phyloP scores from a whole-genome alignment of 2,797 vertebrate species.

The Esox masquinongy region DNA sequence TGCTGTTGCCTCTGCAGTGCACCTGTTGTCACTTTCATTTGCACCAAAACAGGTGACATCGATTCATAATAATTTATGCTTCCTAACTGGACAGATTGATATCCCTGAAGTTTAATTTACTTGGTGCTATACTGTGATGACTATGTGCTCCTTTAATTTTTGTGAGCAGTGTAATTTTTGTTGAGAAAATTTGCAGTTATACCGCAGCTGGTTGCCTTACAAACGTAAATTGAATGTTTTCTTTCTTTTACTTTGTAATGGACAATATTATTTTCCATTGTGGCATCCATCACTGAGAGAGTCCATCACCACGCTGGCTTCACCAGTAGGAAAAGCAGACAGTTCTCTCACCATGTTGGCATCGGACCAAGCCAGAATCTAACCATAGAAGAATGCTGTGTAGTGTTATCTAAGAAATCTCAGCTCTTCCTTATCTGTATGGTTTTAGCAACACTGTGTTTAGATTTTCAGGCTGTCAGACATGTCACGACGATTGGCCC shows the following conservation, averaged over 20 bases:
- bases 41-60: too few species aligned
- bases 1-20: too few species aligned
- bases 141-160: too few species aligned
- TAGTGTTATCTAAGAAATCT: constrained; percentile 7
- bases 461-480: constrained; percentile 23
- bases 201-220: too few species aligned
- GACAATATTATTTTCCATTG: background rate
- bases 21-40: too few species aligned
- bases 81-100: too few species aligned
- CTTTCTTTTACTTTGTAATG: background rate
- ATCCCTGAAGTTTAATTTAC: too few species aligned
- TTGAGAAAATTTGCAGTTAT: too few species aligned
- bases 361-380: background rate
- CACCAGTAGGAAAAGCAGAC: background rate
- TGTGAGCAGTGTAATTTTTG: too few species aligned
- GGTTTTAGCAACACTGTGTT: constrained; percentile 27
- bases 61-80: too few species aligned
- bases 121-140: too few species aligned
- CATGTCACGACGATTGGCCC: background rate
- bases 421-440: constrained; percentile 35
- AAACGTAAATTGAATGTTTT: too few species aligned
- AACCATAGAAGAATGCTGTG: background rate
- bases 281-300: background rate
- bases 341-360: background rate
- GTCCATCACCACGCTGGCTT: background rate